Conservation (phyloP, 2,888 invertebrate genomes). For the Xestia ashworthii region DNA sequence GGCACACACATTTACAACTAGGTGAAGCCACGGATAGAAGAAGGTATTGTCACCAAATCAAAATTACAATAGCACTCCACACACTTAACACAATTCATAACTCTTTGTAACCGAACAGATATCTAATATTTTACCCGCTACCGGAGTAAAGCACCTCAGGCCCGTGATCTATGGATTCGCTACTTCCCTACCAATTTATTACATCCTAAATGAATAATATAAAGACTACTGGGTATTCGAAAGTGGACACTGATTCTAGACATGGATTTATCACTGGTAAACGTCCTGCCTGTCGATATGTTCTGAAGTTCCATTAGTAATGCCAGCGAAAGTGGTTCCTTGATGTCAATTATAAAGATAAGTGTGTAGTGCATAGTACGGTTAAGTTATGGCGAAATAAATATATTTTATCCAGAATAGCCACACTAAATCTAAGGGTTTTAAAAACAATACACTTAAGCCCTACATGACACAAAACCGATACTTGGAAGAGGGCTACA, state of each 20-base stretch:
- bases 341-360: conserved; percentile 60
- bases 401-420: conserved; percentile 4
- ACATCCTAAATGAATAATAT: conserved; percentile 74
- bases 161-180: conserved; percentile 75
- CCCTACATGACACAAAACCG: background rate
- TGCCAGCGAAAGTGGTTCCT: conserved; percentile 62
- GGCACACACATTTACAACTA: background rate
- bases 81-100: conserved; percentile 38
- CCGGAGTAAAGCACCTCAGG: conserved; percentile 64
- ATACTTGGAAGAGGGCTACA: too few relatives aligned
- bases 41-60: background rate
- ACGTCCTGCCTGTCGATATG: conserved; percentile 56
- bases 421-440: background rate
- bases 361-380: conserved; percentile 25
- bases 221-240: conserved; percentile 75
- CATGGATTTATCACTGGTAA: conserved; percentile 58
- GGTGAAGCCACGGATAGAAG: background rate
- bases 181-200: conserved; percentile 76
- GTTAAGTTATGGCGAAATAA: conserved; percentile 33
- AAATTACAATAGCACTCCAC: conserved; percentile 14
- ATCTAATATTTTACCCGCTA: conserved; percentile 71
- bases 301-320: conserved; percentile 61
- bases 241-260: conserved; percentile 69
- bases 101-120: conserved; percentile 50
- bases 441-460: background rate